Base-by-base conservation (phyloP, 2,113 vertebrate genomes). In the Perca fluviatilis region DNA sequence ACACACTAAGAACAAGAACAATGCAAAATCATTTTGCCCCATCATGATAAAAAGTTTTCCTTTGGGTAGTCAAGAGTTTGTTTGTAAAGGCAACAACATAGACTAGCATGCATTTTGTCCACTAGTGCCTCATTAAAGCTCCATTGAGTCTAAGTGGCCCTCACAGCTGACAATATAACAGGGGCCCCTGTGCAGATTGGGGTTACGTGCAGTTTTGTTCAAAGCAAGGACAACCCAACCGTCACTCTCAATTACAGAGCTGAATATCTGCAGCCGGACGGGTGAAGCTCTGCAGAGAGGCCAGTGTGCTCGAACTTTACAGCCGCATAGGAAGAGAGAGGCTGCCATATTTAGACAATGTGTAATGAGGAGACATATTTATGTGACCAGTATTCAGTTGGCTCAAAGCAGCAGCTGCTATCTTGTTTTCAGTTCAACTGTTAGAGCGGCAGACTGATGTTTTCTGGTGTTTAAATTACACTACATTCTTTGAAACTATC, bases 231-330 rank as follows among this genome's bases (percentile, higher is more conserved):
- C 90, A 75, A 92, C 91, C 89, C 90, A 92, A 86, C 89, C 90
- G 91, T 95, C 95, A 94, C 86, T 89, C 90, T 92, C 92, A 95
- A 95, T 96, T 95, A 95, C 86, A 64, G 83, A 74, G 82, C 83
- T 93, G 94, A 94, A 95, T 95, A 88, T 87, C 84, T 92, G 93
- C 91, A 93, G 86, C 56, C 65, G 56, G 65, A 79, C 36, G 74
- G 76, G 62, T 79, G 81, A 73, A 64, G 70, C 71, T 85, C 54
- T 56, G 84, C 85, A 73, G 88, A 91, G 88, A 84, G 92, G 87
- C 86, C 85, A 72, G 87, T 23, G 75, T 81, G 80, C 77, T 75
- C 40, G 43, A 77, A 74, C 74, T 87, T 80, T 84, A 77, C 64
- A 79, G 82, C 80, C 75, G 18, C 63, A 51, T 68, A 60, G 43